Base-by-base conservation (phyloP, 2,797 vertebrate genomes). In the Tauraco hartlaubi region DNA sequence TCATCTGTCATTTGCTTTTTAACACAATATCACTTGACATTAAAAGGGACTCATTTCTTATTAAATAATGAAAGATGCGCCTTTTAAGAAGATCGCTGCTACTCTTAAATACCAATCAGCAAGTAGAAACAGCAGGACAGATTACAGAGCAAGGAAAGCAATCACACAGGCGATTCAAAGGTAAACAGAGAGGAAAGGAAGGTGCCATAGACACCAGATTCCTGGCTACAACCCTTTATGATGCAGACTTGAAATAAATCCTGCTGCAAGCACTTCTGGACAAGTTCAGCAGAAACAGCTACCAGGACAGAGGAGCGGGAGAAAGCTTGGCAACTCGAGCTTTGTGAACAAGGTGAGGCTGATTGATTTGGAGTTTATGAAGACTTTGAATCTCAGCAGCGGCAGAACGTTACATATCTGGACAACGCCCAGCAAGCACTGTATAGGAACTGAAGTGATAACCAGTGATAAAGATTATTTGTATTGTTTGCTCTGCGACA, bases 41-140 rank as follows among this genome's bases (percentile, higher is more conserved):
- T 88, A 67, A 93, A 88, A 69, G 55, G 9, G 25, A 88, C 58
- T 26, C 35, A 19, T 11, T n/a, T 84, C 52, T 58, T 68, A 79
- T 41, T 46, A 64, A 81, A 81, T 18, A 56, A 85, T 56, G 62
- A 52, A 76, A 69, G 41, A 80, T 25, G n/a, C 44, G 51, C 58
- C 48, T 91, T 87, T 41, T 39, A 72, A 46, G 63, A 78, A 85
- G 80, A 82, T 49, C 1, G 1, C 10, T 52, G 35, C 48, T 48
- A 33, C 37, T 90, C 61, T 67, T 46, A 58, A 85, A 83, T 48
- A 81, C 7, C 18, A 74, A 72, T 75, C 77, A 88, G 92, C 93
- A 95, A 96, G 79, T 44, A 90, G 54, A 94, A 92, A 81, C 55
- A 85, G 72, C 83, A 89, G 88, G 82, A 85, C 67, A 96, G 90